These are phyloP conservation scores for Ornithoptera priamus DNA, from an alignment of 2,888 invertebrate species.

Conservation along the genomic window DNA sequence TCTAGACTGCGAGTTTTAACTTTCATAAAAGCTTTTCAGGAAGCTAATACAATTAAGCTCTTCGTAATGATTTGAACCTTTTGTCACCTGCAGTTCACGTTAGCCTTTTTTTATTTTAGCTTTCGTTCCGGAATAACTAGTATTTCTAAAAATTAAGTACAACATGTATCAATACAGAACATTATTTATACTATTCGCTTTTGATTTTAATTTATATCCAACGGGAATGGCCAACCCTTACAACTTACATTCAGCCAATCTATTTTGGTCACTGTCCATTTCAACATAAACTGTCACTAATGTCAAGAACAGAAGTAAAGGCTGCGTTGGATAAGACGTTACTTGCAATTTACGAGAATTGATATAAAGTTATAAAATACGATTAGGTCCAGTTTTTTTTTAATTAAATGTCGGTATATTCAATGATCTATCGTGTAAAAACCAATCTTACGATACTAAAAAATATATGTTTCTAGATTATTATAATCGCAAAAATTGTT, in stretches of 20 bases:
- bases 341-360: conserved; percentile 3
- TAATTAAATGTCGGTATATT: neutral
- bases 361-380: neutral
- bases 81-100: conserved; percentile 4
- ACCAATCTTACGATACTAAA: too few relatives aligned
- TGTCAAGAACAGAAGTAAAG: conserved; percentile 22
- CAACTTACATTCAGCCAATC: conserved; percentile 18
- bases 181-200: neutral
- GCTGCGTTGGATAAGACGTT: conserved; percentile 11
- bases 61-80: conserved; percentile 1
- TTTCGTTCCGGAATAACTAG: neutral
- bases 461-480: too few relatives aligned
- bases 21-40: conserved; percentile 13
- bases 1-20: conserved; percentile 8
- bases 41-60: conserved; percentile 8
- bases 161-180: neutral
- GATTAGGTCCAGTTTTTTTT: neutral
- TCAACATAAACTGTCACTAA: conserved; percentile 15
- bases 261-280: conserved; percentile 22
- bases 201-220: neutral
- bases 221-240: neutral
- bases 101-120: neutral
- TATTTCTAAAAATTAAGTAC: neutral
- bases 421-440: too few relatives aligned
- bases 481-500: too few relatives aligned